Evolutionary conservation across 2,888 invertebrate species (phyloP), one percentile per base, ranked within the genome.

Genomic region (Pachycephus smyrnensis): DNA sequence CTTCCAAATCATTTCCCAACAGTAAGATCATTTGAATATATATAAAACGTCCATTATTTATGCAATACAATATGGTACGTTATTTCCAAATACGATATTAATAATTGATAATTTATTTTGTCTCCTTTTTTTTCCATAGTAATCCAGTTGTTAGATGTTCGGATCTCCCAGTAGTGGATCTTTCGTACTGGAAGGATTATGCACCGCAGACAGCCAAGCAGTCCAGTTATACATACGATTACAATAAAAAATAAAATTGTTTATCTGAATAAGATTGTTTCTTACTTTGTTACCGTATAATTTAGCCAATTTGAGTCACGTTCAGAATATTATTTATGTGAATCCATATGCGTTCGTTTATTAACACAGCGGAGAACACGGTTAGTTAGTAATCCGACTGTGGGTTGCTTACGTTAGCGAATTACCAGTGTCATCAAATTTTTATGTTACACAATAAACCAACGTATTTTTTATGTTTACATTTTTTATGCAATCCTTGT

Each of bases 101-200:
- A 74, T 68, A 68, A 76, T 73, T 23, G 33, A 40, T 73, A 11
- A 31, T 68, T 33, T 1, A 75, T 78, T 75, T 76, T 76, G 37
- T 36, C 76, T 77, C 78, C 77, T 76, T 74, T 84, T 88, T 82
- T 84, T 77, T 84, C 93, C 93, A 73, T 92, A 96, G 96, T 77
- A 96, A 96, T 87, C 93, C 94, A 76, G 93, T 95, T 75, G 90
- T 94, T 2, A 92, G 93, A 37, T 97, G 96, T 86, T 91, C 93
- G 75, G 93, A 94, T 83, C 90, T 96, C 85, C 95, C 95, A 0
- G 87, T 90, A 23, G 89, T 96, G 77, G 94, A 96, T 91, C 92
- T 96, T 40, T 92, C 92, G 77, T 91, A 92, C 75, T 96, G 96
- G 94, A 93, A 93, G 85, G 93, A 91, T 79, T 83, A 82, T 75